Evolutionary conservation across 2,113 vertebrate species (phyloP).

Genomic region (Glareola pratincola): DNA sequence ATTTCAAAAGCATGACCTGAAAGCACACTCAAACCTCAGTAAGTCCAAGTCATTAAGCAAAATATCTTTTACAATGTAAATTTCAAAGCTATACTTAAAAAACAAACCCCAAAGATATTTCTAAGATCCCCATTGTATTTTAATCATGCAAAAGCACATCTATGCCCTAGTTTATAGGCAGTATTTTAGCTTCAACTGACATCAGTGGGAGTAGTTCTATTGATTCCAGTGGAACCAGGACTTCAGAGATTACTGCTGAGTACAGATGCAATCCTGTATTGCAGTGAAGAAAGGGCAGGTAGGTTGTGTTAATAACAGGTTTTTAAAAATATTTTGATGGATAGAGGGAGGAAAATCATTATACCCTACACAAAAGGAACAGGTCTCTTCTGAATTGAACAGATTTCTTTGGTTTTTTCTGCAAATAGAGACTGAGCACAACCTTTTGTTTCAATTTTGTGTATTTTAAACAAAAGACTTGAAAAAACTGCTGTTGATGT

Average conservation of each 20-base stretch:
- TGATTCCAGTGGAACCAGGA: background rate
- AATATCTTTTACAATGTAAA: background rate
- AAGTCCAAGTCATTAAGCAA: background rate
- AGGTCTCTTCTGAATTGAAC: background rate
- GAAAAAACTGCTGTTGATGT: background rate
- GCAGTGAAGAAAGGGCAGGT: background rate
- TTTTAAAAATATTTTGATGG: background rate
- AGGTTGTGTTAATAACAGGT: background rate
- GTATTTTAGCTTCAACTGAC: background rate
- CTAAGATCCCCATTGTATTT: background rate
- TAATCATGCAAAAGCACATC: background rate
- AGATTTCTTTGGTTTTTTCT: background rate
- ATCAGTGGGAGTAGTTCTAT: background rate
- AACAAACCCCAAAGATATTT: background rate
- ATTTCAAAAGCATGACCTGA: background rate
- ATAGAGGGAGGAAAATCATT: background rate
- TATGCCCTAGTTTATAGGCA: background rate
- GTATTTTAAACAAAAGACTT: background rate
- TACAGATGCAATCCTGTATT: background rate
- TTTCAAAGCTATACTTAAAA: background rate
- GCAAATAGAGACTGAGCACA: background rate
- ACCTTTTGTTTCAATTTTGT: background rate
- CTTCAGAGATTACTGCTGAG: background rate
- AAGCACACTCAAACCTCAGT: background rate
- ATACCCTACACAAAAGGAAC: background rate